Evolutionary conservation across 2,888 invertebrate genomes (phyloP), one percentile per base, ranked within the genome.

Genomic region (Orchesellides sinensis): DNA sequence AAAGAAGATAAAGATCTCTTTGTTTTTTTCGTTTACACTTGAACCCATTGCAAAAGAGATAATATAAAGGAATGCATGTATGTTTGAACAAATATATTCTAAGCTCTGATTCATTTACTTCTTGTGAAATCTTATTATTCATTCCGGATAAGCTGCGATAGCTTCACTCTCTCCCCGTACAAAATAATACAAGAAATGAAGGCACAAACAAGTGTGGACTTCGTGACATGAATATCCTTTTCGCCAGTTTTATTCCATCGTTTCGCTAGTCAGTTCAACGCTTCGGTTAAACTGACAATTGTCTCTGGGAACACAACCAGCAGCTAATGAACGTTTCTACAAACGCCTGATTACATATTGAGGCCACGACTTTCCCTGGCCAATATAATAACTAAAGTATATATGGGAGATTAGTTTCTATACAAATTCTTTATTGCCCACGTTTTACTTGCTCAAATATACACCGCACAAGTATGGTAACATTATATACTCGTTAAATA

Each of bases 191-290:
- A 70, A 45, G 66, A 73, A 61, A 80, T 63, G 59, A 77, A 27
- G 40, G 69, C 74, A 17, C 63, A 82, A 75, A 82, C 75, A 70
- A 45, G 59, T 32, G 29, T 68, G 21, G 45, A 63, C 23, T 82
- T 47, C 81, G 81, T 82, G 81, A 82, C 69, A 70, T 52, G 81
- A 82, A 82, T 82, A 75, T 68, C 61, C 29, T 47, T 63, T 61
- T 35, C 45, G n/a, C n/a, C n/a, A n/a, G n/a, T n/a, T n/a, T n/a
- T n/a, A n/a, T n/a, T n/a, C 59, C 8, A 2, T 59, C 23, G 27
- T 63, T 63, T 63, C 63, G 2, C 21, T 63, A 63, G 40, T 35
- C 2, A 5, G 2, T 40, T n/a, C 61, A 35, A 25, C 73, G 73
- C 73, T 73, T 61, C 59, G 45, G 59, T 73, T 73, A 45, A 73